phyloP scores from a whole-genome alignment of 92 coral and sea anemone species.

The Parazoanthus atlanticus region DNA sequence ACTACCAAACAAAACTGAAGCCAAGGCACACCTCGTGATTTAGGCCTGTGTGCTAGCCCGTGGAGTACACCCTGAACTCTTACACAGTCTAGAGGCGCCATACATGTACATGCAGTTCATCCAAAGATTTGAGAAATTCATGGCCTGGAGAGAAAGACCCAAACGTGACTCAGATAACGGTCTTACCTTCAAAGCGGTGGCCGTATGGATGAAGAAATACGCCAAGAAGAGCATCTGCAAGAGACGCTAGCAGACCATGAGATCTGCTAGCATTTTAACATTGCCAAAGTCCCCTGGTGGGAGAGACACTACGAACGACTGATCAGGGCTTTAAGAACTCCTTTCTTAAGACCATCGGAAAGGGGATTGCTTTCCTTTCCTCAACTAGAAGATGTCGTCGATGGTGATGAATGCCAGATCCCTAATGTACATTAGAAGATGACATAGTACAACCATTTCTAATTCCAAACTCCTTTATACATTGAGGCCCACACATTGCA shows the following conservation, averaged over 20 bases:
- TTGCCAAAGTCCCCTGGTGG: constrained; percentile 29
- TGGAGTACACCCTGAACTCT: constrained; percentile 6
- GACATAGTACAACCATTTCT: not conserved
- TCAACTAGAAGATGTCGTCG: not conserved
- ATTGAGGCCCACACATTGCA: not conserved
- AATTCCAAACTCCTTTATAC: constrained; percentile 5
- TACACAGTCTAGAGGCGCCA: not conserved
- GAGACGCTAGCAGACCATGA: not conserved
- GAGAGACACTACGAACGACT: constrained; percentile 10
- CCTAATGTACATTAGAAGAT: not conserved
- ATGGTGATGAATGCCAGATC: constrained; percentile 2
- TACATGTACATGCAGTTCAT: too few relatives aligned
- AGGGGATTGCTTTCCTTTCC: not conserved
- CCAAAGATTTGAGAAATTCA: not conserved
- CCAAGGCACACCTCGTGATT: constrained; percentile 23
- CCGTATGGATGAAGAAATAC: not conserved
- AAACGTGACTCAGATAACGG: constrained; percentile 1
- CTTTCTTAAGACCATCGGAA: not conserved
- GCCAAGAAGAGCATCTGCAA: not conserved
- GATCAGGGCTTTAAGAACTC: not conserved
- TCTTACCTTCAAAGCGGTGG: constrained; percentile 2
- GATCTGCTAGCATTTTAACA: not conserved
- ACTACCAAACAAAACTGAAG: not conserved
- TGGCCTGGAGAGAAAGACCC: constrained; percentile 15
- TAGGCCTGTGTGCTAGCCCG: constrained; percentile 32